Evolutionary conservation across 2,113 vertebrate genomes (phyloP).

Genomic region (Pontoporia blainvillei): DNA sequence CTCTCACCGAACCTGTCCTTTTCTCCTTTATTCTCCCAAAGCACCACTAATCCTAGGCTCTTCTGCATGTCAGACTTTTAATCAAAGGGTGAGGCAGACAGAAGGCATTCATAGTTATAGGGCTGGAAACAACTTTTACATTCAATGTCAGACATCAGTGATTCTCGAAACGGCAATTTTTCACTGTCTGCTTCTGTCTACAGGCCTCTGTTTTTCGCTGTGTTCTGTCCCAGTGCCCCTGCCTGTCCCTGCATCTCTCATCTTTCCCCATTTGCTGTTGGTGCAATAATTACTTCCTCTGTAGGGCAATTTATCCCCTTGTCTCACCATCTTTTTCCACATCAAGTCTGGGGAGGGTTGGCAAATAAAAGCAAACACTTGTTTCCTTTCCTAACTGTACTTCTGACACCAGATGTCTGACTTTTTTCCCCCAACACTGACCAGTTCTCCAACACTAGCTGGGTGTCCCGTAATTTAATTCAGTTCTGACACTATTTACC

Average conservation of each 20-base stretch:
- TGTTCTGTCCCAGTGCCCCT: not conserved
- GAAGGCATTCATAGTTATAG: not conserved
- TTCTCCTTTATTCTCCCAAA: not conserved
- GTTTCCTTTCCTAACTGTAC: not conserved
- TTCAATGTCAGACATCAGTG: not conserved
- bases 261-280: not conserved
- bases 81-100: not conserved
- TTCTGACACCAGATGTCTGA: not conserved
- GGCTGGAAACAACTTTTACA: not conserved
- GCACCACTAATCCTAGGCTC: conserved; percentile 1
- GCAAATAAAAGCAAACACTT: not conserved
- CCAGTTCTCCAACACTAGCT: not conserved
- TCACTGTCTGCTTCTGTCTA: not conserved
- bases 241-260: not conserved
- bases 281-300: not conserved
- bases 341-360: not conserved
- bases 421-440: not conserved
- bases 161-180: not conserved
- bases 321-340: not conserved
- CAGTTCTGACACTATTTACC: not conserved
- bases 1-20: not conserved
- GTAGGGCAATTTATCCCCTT: not conserved
- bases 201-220: not conserved
- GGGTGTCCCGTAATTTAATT: not conserved
- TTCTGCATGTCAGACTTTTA: not conserved